These are phyloP conservation scores for Melanotus villosus DNA, from an alignment of 2,888 invertebrate genomes.

Conservation along the genomic window DNA sequence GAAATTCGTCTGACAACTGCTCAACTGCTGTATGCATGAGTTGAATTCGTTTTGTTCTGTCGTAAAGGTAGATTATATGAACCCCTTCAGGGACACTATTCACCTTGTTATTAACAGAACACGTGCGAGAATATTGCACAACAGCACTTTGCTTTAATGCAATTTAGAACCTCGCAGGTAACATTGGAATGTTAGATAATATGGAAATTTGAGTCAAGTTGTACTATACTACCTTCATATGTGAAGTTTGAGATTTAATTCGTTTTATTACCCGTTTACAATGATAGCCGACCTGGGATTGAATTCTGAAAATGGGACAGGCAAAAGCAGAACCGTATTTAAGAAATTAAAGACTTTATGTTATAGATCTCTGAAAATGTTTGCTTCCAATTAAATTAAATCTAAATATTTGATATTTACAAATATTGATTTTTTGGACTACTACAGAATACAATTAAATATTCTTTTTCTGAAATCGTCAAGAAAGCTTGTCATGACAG, in stretches of 20 bases:
- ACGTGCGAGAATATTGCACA: constrained; percentile 21
- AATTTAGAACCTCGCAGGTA: constrained; percentile 16
- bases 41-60: constrained; percentile 32
- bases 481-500: no score
- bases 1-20: constrained; percentile 43
- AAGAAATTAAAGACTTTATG: no score
- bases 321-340: no score
- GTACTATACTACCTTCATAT: background rate
- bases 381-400: no score
- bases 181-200: background rate
- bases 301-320: no score
- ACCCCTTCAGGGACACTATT: constrained; percentile 5
- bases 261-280: background rate
- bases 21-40: constrained; percentile 22
- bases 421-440: no score
- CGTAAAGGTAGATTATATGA: constrained; percentile 34
- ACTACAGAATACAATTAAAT: no score
- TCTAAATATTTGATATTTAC: no score
- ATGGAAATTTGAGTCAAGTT: constrained; percentile 7
- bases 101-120: constrained; percentile 31
- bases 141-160: constrained; percentile 12
- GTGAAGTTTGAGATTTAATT: background rate
- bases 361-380: no score
- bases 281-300: background rate
- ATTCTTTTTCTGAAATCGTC: no score